Percentiles rank a stretch among this genome's conserved stretches.
Conservation (phyloP, 2,113 vertebrate species). For the Hemibagrus wyckioides region DNA sequence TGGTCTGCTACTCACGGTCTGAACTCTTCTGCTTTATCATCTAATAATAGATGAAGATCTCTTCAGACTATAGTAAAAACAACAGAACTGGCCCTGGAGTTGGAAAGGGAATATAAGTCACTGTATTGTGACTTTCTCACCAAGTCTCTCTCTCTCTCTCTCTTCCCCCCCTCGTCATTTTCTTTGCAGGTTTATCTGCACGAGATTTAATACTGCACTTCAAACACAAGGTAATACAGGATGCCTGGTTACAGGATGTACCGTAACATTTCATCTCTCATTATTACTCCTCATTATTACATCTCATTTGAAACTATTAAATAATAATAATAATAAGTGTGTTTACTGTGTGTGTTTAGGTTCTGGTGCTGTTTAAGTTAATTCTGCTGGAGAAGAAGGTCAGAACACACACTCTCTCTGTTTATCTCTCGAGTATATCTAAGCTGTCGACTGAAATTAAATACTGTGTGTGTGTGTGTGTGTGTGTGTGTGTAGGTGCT, state of each 20-base stretch:
- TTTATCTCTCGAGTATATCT: not conserved
- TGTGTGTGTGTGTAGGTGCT: constrained; percentile 75
- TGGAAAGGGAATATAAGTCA: too few relatives aligned
- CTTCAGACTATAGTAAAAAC: too few relatives aligned
- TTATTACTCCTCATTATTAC: not conserved
- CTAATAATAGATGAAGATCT: too few relatives aligned
- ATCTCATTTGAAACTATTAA: not conserved
- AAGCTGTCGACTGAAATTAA: not conserved
- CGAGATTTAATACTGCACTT: constrained; percentile 96
- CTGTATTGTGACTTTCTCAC: not conserved
- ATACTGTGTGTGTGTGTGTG: constrained; percentile 29
- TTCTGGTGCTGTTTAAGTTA: constrained; percentile 94
- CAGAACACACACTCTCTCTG: not conserved
- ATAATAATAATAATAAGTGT: too few relatives aligned
- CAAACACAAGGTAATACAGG: constrained; percentile 86
- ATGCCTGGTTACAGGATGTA: not conserved
- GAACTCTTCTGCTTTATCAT: too few relatives aligned
- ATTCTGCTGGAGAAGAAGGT: constrained; percentile 99
- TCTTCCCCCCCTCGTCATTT: not conserved
- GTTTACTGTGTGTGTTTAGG: constrained; percentile 66
- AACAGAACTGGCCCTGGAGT: too few relatives aligned
- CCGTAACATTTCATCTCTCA: not conserved
- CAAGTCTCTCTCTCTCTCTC: not conserved
- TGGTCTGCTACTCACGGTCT: too few relatives aligned
- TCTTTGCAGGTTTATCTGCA: constrained; percentile 85